Conservation (phyloP, 1,140 invertebrate genomes). For the Megathymus violae region DNA sequence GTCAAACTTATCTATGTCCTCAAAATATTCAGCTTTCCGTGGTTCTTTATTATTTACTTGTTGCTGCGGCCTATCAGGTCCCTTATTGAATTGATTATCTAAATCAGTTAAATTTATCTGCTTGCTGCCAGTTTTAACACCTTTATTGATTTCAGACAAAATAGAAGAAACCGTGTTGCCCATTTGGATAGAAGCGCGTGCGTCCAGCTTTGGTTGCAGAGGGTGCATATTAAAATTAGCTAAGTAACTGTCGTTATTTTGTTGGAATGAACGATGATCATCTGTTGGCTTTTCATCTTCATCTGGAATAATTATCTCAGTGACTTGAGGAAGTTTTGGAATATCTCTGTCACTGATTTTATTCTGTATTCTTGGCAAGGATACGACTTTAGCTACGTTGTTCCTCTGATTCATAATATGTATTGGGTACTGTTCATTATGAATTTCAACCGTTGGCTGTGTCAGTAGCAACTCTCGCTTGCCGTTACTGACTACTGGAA, state of each 20-base stretch:
- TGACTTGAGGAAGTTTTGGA: conserved; percentile 85
- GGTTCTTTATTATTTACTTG: conserved; percentile 49
- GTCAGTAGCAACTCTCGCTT: conserved; percentile 81
- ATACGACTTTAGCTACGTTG: conserved; percentile 77
- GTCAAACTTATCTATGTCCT: conserved; percentile 85
- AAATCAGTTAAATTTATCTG: conserved; percentile 77
- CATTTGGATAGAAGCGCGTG: conserved; percentile 83
- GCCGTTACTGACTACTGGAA: conserved; percentile 84
- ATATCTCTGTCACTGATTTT: conserved; percentile 84
- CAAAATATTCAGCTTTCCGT: conserved; percentile 74
- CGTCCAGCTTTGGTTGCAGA: conserved; percentile 77
- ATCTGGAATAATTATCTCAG: conserved; percentile 86
- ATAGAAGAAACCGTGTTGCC: conserved; percentile 85
- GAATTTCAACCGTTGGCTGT: conserved; percentile 81
- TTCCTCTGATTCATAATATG: conserved; percentile 68
- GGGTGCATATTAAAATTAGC: conserved; percentile 70
- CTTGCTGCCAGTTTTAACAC: conserved; percentile 68
- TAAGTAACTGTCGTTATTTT: conserved; percentile 67
- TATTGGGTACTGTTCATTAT: conserved; percentile 77
- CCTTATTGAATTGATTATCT: conserved; percentile 72
- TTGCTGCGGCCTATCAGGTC: conserved; percentile 52
- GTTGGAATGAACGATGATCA: conserved; percentile 60
- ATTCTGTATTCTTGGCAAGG: conserved; percentile 76
- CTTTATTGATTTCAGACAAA: conserved; percentile 85
- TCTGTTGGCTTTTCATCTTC: conserved; percentile 82